Base-by-base conservation (phyloP, 2,797 vertebrate genomes). In the Harpagifer antarcticus region DNA sequence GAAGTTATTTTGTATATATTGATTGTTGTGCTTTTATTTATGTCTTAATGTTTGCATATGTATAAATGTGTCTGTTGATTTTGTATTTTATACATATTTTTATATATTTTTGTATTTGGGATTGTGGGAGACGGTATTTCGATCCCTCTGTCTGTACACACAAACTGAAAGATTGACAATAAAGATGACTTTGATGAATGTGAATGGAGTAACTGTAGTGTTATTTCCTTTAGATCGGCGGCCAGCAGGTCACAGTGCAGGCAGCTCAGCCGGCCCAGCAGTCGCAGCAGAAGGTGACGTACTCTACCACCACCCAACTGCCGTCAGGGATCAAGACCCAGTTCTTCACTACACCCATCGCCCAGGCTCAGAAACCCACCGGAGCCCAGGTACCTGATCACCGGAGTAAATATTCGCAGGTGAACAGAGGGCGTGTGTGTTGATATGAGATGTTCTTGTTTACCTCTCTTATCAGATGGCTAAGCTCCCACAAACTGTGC, bases 401-500 rank as follows among this genome's bases (percentile, higher is more conserved):
- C 5, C 17, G 23, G 9, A 49, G 7, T 42, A 16, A 60, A 47
- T 58, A 56, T 61, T 63, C 65, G 47, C 14, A 50, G 40, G n/a
- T 62, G 20, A 65, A 40, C 37, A 2, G 1, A 19, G 3, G 13
- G 8, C 48, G 23, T 67, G 40, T 75, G 31, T 56, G 52, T 59
- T 79, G 43, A 81, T 76, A 27, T 52, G 58, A 74, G 54, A 55
- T 70, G 56, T 64, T 84, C n/a, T 73, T 81, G 62, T 84, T 80
- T 87, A 82, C 81, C 66, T 2, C 75, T 70, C 73, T 81, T 72
- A 84, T 14, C 92, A 99, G 98, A 96, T 99, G 81, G 91, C 97
- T 82, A 99, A 99, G 86, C 92, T 98, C 69, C 96, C 97, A 6
- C 97, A 97, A 82, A 97, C 98, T 58, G 96, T 98, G 65, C 97